phyloP scores from a whole-genome alignment of 64 coral and sea anemone genomes.

The Catalaphyllia jardinei region DNA sequence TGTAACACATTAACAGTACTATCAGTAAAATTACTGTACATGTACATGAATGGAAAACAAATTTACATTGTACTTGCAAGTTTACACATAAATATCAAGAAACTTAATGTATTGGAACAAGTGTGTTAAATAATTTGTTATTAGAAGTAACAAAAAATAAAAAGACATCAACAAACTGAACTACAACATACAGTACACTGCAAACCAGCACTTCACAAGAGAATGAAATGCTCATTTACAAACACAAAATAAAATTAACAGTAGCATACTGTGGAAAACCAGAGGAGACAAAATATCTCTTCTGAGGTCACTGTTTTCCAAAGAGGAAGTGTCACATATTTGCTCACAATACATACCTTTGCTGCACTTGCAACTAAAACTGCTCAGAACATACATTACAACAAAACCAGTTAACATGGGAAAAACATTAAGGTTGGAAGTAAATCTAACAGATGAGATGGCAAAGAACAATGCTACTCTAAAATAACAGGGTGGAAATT shows the following conservation, averaged over 20 bases:
- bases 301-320: not conserved
- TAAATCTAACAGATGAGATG: not conserved
- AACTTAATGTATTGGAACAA: too few relatives aligned
- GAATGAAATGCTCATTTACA: constrained; percentile 19
- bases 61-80: too few relatives aligned
- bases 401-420: constrained; percentile 31
- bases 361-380: constrained; percentile 31
- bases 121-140: too few relatives aligned
- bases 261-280: not conserved
- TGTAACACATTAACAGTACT: too few relatives aligned
- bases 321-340: constrained; percentile 92
- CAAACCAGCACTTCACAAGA: constrained; percentile 17
- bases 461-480: too few relatives aligned
- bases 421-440: not conserved
- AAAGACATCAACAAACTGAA: not conserved
- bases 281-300: constrained; percentile 11
- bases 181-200: not conserved
- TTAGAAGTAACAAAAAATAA: too few relatives aligned
- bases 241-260: not conserved
- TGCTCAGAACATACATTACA: constrained; percentile 21
- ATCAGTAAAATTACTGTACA: too few relatives aligned
- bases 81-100: too few relatives aligned
- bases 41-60: too few relatives aligned
- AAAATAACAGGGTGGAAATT: not conserved
- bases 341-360: constrained; percentile 21